A percentile compares a stretch with the other conserved stretches of the same genome.
phyloP scores from a whole-genome alignment of 2,113 vertebrate genomes.

The Notothenia coriiceps region DNA sequence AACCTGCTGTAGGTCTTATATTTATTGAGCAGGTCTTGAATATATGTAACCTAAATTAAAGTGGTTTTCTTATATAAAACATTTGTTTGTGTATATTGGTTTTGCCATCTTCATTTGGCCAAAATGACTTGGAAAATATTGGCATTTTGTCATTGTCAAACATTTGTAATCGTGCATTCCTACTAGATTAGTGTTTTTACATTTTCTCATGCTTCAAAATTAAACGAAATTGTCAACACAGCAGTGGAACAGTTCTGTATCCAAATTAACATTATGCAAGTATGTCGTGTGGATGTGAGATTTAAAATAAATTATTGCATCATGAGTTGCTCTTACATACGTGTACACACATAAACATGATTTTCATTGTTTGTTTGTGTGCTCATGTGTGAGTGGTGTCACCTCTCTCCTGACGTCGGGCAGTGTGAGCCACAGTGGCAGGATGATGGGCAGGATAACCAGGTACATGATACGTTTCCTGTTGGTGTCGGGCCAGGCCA shows the following conservation, averaged over 20 bases:
- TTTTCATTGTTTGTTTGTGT: background rate
- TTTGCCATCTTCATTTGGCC: too few species aligned
- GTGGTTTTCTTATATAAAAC: too few species aligned
- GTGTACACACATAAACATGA: background rate
- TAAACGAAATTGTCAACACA: too few species aligned
- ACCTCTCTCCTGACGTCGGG: slow-evolving; percentile 96
- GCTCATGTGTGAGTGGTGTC: slow-evolving; percentile 17
- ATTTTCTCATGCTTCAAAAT: too few species aligned
- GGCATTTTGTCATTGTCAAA: too few species aligned
- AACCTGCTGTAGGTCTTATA: background rate
- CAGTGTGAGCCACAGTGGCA: slow-evolving; percentile 93
- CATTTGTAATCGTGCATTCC: too few species aligned
- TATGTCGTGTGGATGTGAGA: background rate
- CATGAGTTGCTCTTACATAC: background rate
- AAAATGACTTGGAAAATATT: too few species aligned
- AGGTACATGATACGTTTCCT: slow-evolving; percentile 92
- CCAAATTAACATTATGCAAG: background rate
- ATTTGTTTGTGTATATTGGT: too few species aligned
- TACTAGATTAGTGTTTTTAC: too few species aligned
- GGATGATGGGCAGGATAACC: slow-evolving; percentile 91
- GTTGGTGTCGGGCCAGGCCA: slow-evolving; percentile 91
- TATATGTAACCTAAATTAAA: too few species aligned
- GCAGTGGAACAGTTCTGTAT: too few species aligned
- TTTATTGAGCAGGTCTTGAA: background rate
- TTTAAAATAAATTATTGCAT: background rate